A percentile compares a stretch with the other conserved stretches of the same genome.
Evolutionary conservation across 64 coral and sea anemone species (phyloP).

Genomic region (Actinia equina): DNA sequence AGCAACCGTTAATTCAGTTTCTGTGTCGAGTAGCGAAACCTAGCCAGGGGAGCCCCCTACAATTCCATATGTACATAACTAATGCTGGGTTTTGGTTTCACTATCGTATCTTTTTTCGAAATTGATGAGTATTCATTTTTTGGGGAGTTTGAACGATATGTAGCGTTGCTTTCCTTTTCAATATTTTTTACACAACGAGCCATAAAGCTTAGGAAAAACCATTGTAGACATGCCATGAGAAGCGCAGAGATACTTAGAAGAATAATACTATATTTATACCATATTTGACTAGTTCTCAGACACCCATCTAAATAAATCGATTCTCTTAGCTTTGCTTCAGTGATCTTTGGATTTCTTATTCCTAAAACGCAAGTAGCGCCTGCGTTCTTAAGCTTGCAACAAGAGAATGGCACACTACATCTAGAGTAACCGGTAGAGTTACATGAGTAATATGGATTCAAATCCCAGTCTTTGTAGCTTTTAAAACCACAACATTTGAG

Average conservation of each 20-base stretch:
- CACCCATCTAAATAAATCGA: conserved; percentile 19
- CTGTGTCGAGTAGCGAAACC: neutral
- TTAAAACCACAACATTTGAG: conserved; percentile 37
- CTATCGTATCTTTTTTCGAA: no score
- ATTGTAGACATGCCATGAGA: neutral
- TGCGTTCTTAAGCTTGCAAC: neutral
- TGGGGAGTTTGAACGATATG: neutral
- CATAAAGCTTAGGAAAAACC: neutral
- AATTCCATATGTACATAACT: neutral
- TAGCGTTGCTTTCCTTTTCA: neutral
- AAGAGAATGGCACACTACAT: conserved; percentile 23
- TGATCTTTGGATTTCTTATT: neutral
- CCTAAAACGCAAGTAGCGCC: neutral
- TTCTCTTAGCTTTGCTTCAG: neutral
- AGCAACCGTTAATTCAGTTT: no score
- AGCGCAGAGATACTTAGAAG: neutral
- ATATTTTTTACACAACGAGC: neutral
- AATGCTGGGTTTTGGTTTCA: neutral
- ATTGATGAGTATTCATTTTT: neutral
- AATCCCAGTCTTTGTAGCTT: neutral
- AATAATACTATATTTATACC: conserved; percentile 14
- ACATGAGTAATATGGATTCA: conserved; percentile 16
- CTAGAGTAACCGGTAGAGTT: neutral
- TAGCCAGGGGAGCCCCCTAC: neutral
- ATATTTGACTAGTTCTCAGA: conserved; percentile 4